Evolutionary conservation across 2,888 invertebrate genomes (phyloP).

Genomic region (Pinctada fucata): DNA sequence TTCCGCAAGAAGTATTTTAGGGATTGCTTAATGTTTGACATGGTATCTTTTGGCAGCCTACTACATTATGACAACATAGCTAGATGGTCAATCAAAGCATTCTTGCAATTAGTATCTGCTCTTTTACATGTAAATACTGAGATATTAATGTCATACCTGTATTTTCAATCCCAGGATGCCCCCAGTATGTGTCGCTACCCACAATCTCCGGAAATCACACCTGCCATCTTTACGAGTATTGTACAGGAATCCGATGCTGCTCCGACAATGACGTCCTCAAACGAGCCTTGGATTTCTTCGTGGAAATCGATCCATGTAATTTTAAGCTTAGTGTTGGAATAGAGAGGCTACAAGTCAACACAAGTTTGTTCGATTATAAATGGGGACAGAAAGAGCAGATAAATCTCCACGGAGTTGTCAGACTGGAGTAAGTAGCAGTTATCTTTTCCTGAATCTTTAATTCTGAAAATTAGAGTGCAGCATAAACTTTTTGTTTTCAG

Average conservation of each 20-base stretch:
- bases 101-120: no score
- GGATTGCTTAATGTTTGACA: no score
- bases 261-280: constrained; percentile 30
- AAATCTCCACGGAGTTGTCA: constrained; percentile 40
- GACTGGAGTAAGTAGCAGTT: constrained; percentile 44
- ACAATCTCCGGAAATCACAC: constrained; percentile 13
- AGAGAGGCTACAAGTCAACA: constrained; percentile 29
- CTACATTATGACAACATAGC: no score
- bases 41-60: no score
- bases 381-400: constrained; percentile 44
- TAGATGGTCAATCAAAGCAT: no score
- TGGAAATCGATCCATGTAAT: constrained; percentile 43
- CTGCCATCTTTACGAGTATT: constrained; percentile 41
- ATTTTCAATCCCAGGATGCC: constrained; percentile 16
- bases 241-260: constrained; percentile 45
- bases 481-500: no score
- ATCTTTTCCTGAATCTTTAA: background rate
- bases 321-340: constrained; percentile 41
- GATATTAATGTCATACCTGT: no score
- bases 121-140: no score
- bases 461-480: no score
- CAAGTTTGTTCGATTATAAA: constrained; percentile 40
- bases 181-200: constrained; percentile 4
- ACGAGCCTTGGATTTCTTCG: constrained; percentile 35
- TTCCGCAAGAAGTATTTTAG: no score